phyloP scores from a whole-genome alignment of 2,113 vertebrate genomes.

The Phylloscopus trochiloides region DNA sequence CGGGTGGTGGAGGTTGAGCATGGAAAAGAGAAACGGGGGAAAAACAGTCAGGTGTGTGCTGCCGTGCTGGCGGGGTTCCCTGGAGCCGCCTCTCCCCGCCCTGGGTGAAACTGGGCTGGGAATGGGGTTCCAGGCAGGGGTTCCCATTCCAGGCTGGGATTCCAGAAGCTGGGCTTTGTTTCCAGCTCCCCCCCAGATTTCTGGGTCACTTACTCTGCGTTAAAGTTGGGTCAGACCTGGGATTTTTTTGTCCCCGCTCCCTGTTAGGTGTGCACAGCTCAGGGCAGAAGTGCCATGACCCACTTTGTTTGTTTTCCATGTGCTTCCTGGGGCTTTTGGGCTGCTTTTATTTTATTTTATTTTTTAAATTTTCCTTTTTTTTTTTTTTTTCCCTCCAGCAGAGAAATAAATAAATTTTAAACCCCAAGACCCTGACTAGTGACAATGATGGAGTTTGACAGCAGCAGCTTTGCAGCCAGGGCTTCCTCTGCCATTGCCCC shows the following conservation, averaged over 20 bases:
- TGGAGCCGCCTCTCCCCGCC: background rate
- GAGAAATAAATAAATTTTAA: background rate
- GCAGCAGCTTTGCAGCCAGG: background rate
- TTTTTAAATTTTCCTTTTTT: background rate
- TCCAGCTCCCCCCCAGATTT: background rate
- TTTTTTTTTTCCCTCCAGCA: background rate
- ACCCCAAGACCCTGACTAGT: background rate
- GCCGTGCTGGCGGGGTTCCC: accelerated
- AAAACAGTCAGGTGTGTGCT: accelerated
- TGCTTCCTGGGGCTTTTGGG: background rate
- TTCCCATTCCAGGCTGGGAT: background rate
- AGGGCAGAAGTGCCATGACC: background rate
- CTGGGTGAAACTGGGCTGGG: background rate
- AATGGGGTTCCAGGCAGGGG: too few relatives aligned
- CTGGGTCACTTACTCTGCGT: background rate
- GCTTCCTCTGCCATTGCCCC: background rate
- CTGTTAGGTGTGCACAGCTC: background rate
- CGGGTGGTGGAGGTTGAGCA: background rate
- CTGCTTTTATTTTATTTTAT: background rate
- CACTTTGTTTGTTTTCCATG: background rate
- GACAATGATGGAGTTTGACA: background rate
- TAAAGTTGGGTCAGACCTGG: background rate
- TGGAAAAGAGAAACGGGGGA: background rate
- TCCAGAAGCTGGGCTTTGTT: background rate
- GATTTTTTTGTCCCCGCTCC: background rate